Conservation (phyloP, 64 coral and sea anemone species). For the Hydrozoanthus tunicans region DNA sequence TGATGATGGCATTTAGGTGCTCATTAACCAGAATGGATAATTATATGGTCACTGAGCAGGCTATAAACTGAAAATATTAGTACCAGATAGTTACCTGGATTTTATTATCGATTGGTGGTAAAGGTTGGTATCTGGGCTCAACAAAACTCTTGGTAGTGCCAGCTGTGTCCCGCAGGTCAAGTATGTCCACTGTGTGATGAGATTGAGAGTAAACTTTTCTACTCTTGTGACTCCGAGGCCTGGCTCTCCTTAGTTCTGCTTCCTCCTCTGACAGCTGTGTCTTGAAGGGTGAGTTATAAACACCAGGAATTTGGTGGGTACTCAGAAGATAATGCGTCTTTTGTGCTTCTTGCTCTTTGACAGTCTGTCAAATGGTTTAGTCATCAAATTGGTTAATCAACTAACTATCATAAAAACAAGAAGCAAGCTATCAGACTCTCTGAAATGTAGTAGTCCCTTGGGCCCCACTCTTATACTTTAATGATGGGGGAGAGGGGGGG, state of each 20-base stretch:
- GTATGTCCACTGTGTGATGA: slow-evolving; percentile 38
- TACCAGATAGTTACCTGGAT: not conserved
- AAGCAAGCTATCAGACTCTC: too few relatives aligned
- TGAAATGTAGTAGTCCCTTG: too few relatives aligned
- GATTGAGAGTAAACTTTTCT: slow-evolving; percentile 26
- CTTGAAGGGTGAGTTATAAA: slow-evolving; percentile 87
- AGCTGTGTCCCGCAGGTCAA: slow-evolving; percentile 18
- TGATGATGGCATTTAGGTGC: too few relatives aligned
- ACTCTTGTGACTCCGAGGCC: slow-evolving; percentile 55
- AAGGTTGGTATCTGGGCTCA: slow-evolving; percentile 53
- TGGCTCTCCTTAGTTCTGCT: slow-evolving; percentile 61
- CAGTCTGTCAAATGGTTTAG: slow-evolving; percentile 51
- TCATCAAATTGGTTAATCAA: not conserved
- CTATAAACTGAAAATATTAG: not conserved
- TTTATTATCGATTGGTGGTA: slow-evolving; percentile 80
- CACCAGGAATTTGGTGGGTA: slow-evolving; percentile 92
- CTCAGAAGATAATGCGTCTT: slow-evolving; percentile 91
- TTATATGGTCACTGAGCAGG: too few relatives aligned
- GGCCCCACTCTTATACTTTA: too few relatives aligned
- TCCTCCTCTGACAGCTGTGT: slow-evolving; percentile 68
- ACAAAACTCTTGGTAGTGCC: slow-evolving; percentile 21
- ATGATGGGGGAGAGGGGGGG: too few relatives aligned
- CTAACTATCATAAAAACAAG: too few relatives aligned
- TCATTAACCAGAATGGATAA: too few relatives aligned
- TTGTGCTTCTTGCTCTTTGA: slow-evolving; percentile 67